Percentiles rank a stretch among this genome's conserved stretches.
phyloP scores from a whole-genome alignment of 2,888 invertebrate species.

The Lordiphosa andalusiaca region DNA sequence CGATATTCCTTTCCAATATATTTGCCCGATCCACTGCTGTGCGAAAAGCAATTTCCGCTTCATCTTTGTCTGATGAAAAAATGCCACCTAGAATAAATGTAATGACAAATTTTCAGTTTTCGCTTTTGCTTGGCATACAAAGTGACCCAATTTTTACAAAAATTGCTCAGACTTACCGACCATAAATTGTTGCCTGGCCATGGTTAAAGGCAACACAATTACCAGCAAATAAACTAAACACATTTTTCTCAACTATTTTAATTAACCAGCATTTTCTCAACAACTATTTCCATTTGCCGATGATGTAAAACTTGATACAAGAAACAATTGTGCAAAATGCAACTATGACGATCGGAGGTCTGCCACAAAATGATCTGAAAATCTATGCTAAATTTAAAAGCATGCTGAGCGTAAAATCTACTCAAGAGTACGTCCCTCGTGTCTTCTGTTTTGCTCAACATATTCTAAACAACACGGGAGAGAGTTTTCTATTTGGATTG shows the following conservation, averaged over 20 bases:
- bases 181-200: slow-evolving; percentile 56
- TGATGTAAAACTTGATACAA: slow-evolving; percentile 60
- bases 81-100: slow-evolving; percentile 76
- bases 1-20: slow-evolving; percentile 77
- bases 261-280: slow-evolving; percentile 16
- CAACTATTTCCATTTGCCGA: slow-evolving; percentile 29
- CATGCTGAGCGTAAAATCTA: slow-evolving; percentile 7
- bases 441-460: slow-evolving; percentile 73
- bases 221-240: slow-evolving; percentile 15
- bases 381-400: slow-evolving; percentile 65
- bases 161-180: slow-evolving; percentile 54
- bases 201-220: slow-evolving; percentile 14
- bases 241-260: slow-evolving; percentile 39
- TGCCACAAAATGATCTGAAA: slow-evolving; percentile 47
- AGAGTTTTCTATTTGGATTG: slow-evolving; percentile 7
- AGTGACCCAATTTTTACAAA: slow-evolving; percentile 53
- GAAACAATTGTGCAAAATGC: slow-evolving; percentile 20
- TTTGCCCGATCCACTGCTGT: slow-evolving; percentile 82
- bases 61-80: slow-evolving; percentile 82
- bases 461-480: slow-evolving; percentile 71
- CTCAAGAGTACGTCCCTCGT: slow-evolving; percentile 33
- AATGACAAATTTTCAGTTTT: slow-evolving; percentile 8
- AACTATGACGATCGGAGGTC: slow-evolving; percentile 45
- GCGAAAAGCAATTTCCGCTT: slow-evolving; percentile 83
- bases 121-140: slow-evolving; percentile 12